Percentiles rank a stretch among this genome's conserved stretches.
Conservation (phyloP, 2,113 vertebrate genomes). For the Eudyptes chrysolophus region DNA sequence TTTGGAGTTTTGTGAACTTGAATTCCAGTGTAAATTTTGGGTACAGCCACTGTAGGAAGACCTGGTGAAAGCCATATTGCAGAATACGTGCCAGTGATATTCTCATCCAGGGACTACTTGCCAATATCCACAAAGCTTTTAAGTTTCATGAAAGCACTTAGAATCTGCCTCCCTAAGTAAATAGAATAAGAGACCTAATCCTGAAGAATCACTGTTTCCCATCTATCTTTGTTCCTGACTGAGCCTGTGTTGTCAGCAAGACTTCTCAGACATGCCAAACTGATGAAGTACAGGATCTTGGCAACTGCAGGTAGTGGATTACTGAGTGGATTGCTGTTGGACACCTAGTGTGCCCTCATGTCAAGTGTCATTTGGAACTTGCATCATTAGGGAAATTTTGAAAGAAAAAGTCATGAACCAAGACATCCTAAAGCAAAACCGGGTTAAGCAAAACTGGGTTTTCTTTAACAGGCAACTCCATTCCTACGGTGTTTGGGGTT, state of each 20-base stretch:
- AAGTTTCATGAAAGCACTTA: neutral
- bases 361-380: neutral
- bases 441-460: neutral
- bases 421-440: neutral
- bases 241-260: neutral
- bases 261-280: neutral
- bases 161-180: neutral
- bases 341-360: neutral
- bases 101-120: neutral
- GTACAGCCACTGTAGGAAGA: neutral
- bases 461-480: neutral
- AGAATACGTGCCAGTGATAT: neutral
- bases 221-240: neutral
- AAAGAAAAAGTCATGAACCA: neutral
- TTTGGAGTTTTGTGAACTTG: neutral
- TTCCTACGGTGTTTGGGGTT: neutral
- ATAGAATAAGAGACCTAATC: neutral
- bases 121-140: neutral
- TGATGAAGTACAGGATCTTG: neutral
- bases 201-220: neutral
- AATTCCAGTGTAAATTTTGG: neutral
- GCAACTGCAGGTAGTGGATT: neutral
- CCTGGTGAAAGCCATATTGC: neutral
- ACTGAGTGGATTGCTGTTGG: neutral
- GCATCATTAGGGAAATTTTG: neutral